Conservation (phyloP, 2,113 vertebrate genomes). For the Rhinolophus sinicus region DNA sequence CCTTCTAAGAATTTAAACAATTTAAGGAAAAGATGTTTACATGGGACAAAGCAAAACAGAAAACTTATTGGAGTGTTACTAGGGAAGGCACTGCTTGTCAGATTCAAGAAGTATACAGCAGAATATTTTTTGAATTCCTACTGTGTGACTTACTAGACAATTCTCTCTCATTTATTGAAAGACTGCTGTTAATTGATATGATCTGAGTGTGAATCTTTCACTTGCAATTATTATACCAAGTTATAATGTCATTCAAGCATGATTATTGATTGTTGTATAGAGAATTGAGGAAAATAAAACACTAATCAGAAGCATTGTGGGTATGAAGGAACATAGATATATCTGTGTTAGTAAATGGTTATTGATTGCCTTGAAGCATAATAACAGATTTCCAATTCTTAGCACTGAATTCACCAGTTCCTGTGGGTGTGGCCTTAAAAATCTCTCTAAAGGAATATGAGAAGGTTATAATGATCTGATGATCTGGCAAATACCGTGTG, state of each 20-base stretch:
- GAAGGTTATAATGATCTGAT: not conserved
- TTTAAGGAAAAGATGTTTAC: not conserved
- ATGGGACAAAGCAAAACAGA: not conserved
- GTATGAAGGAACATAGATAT: not conserved
- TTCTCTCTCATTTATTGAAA: not conserved
- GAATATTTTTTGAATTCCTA: not conserved
- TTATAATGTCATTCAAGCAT: not conserved
- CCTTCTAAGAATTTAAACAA: not conserved
- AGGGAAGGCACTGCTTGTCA: not conserved
- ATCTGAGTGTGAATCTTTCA: not conserved
- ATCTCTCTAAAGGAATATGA: not conserved
- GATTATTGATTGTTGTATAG: not conserved
- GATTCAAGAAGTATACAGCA: not conserved
- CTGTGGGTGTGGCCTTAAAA: not conserved
- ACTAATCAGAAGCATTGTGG: not conserved
- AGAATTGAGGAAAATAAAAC: conserved; percentile 21
- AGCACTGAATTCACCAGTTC: not conserved
- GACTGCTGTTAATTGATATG: not conserved
- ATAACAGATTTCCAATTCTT: not conserved
- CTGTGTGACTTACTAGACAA: not conserved
- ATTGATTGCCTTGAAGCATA: not conserved
- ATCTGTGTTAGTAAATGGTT: not conserved
- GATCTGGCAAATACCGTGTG: not conserved
- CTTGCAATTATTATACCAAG: not conserved
- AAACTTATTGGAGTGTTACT: not conserved